phyloP scores from a whole-genome alignment of 2,797 vertebrate species.

The Chiloscyllium punctatum region DNA sequence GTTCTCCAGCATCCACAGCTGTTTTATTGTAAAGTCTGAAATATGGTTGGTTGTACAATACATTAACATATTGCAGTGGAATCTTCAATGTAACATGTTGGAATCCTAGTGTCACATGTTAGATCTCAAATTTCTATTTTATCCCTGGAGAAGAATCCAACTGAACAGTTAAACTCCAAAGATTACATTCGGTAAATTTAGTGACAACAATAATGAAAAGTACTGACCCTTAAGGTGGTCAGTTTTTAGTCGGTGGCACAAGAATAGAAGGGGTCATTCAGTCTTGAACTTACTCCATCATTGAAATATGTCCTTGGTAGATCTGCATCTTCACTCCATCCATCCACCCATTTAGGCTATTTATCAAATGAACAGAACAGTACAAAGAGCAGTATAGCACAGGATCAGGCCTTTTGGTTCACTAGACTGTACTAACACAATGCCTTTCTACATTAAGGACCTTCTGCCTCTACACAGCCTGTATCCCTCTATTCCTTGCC shows the following conservation, averaged over 20 bases:
- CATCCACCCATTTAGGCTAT: background rate
- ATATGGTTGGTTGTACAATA: too few relatives aligned
- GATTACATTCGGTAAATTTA: background rate
- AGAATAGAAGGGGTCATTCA: background rate
- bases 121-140: background rate
- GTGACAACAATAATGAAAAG: background rate
- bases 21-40: too few relatives aligned
- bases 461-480: too few relatives aligned
- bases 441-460: too few relatives aligned
- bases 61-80: background rate
- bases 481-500: too few relatives aligned
- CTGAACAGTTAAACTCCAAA: background rate
- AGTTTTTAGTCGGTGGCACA: background rate
- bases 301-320: background rate
- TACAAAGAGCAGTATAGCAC: too few relatives aligned
- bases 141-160: background rate
- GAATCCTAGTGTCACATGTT: background rate
- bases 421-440: too few relatives aligned
- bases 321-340: background rate
- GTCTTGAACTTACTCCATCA: background rate
- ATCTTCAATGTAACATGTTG: background rate
- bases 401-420: too few relatives aligned
- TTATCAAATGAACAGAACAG: background rate
- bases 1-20: too few relatives aligned
- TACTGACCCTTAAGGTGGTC: background rate